phyloP scores from a whole-genome alignment of 1,140 invertebrate genomes.

The Bicyclus anynana region DNA sequence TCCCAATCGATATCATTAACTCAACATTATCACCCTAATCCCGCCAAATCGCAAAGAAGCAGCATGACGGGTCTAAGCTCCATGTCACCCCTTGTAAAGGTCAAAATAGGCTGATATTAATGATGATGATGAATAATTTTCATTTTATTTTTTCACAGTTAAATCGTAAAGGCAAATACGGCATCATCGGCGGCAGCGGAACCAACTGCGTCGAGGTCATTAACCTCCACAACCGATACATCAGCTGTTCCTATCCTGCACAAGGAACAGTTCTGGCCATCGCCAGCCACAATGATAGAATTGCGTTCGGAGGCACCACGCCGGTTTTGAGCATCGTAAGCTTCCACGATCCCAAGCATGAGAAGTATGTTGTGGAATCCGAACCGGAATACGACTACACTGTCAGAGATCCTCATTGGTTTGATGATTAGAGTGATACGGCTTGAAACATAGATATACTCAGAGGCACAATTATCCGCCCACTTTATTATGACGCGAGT shows the following conservation, averaged over 20 bases:
- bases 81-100: no score
- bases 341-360: conserved; percentile 65
- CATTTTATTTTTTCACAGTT: conserved; percentile 42
- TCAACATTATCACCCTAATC: no score
- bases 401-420: conserved; percentile 28
- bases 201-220: conserved; percentile 65
- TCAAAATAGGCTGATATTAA: no score
- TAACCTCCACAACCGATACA: conserved; percentile 68
- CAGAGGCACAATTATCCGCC: no score
- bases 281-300: conserved; percentile 51
- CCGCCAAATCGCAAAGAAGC: no score
- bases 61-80: no score
- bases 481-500: no score
- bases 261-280: conserved; percentile 47
- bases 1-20: no score
- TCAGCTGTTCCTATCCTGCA: conserved; percentile 58
- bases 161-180: conserved; percentile 69
- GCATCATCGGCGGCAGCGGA: conserved; percentile 66
- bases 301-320: conserved; percentile 59
- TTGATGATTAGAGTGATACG: conserved; percentile 7
- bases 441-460: no score
- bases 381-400: conserved; percentile 30
- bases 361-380: conserved; percentile 37
- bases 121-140: no score
- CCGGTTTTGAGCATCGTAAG: conserved; percentile 52